These are phyloP conservation scores for Pionites leucogaster DNA, from an alignment of 2,113 vertebrate genomes.

Conservation along the genomic window DNA sequence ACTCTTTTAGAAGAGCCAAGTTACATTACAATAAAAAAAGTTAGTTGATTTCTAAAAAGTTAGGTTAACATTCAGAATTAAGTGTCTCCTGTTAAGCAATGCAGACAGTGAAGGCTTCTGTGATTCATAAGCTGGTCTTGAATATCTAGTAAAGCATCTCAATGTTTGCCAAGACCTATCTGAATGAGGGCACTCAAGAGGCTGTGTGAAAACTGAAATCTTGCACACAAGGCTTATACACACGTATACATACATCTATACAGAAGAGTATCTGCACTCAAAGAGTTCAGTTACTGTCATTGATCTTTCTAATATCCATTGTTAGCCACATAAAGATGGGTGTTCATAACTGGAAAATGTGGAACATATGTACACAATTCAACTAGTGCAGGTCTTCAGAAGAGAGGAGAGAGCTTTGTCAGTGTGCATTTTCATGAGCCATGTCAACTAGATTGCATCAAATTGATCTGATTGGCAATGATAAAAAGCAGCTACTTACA, in stretches of 20 bases:
- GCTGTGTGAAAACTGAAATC: background rate
- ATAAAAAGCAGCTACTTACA: background rate
- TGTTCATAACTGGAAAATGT: background rate
- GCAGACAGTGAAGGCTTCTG: background rate
- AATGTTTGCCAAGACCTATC: background rate
- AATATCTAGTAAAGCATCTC: background rate
- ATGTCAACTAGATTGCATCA: background rate
- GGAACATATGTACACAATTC: background rate
- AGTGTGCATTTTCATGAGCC: background rate
- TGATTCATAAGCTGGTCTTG: background rate
- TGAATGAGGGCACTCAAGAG: background rate
- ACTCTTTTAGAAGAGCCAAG: background rate
- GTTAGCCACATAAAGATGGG: background rate
- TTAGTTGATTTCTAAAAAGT: background rate
- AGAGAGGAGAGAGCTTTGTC: background rate
- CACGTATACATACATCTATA: rapidly evolving
- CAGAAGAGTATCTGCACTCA: background rate
- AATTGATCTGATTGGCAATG: background rate
- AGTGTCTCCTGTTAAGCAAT: background rate
- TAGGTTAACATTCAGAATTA: background rate
- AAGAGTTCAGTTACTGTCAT: background rate
- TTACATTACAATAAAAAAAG: background rate
- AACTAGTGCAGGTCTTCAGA: background rate
- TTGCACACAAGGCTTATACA: background rate
- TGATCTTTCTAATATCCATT: background rate